A percentile compares a stretch with the other conserved stretches of the same genome.
These are phyloP conservation scores for Orientallactaga bullata DNA, from an alignment of 2,113 vertebrate species.

Conservation along the genomic window DNA sequence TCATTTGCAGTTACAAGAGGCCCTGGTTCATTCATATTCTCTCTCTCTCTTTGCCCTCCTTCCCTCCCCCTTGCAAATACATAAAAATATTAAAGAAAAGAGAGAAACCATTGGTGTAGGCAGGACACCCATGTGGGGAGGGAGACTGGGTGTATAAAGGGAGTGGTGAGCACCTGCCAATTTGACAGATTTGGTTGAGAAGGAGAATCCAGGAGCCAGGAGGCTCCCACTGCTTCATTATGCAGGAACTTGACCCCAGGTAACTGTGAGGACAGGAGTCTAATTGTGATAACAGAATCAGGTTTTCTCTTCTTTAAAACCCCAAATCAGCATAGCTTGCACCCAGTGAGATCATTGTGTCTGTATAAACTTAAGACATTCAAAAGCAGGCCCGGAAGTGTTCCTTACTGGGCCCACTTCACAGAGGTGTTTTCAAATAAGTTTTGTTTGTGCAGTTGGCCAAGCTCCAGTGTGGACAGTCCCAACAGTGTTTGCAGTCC, in stretches of 20 bases:
- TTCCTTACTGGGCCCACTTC: background rate
- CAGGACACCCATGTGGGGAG: background rate
- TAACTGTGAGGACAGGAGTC: background rate
- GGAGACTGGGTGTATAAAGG: background rate
- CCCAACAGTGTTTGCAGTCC: background rate
- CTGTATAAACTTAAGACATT: background rate
- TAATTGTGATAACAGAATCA: background rate
- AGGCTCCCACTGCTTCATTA: background rate
- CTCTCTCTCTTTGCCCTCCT: too few relatives aligned
- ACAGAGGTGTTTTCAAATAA: background rate
- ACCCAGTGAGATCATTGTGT: background rate
- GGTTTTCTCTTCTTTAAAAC: background rate
- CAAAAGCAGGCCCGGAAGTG: background rate
- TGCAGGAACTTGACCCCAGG: background rate
- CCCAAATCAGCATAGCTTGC: background rate
- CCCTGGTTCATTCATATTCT: too few relatives aligned
- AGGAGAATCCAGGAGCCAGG: accelerated
- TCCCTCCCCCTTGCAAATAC: too few relatives aligned
- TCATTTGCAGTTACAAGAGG: too few relatives aligned
- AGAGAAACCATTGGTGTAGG: background rate
- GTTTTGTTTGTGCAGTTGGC: background rate
- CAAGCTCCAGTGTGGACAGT: background rate
- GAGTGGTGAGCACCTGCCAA: background rate
- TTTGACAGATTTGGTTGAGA: background rate
- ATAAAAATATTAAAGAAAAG: too few relatives aligned